phyloP scores from a whole-genome alignment of 2,888 invertebrate species.

The Hypomecis atomaria region DNA sequence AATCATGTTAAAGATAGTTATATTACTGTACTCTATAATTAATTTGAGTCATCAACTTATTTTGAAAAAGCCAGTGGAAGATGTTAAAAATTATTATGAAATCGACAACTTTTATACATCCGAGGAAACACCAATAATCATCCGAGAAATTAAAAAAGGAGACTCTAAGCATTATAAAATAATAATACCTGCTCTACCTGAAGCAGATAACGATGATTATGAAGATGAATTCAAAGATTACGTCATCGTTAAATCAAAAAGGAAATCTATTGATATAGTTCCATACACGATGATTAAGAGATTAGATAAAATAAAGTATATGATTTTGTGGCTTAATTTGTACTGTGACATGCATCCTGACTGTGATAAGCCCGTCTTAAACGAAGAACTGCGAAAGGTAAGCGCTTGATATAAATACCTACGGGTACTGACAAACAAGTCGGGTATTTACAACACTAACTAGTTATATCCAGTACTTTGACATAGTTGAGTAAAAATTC shows the following conservation, averaged over 20 bases:
- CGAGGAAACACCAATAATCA: constrained; percentile 42
- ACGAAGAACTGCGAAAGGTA: constrained; percentile 55
- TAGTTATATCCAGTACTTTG: constrained; percentile 10
- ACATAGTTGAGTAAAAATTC: background rate
- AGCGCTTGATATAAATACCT: constrained; percentile 21
- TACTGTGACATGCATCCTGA: constrained; percentile 60
- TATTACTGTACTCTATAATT: constrained; percentile 33
- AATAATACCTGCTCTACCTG: constrained; percentile 41
- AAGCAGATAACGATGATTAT: constrained; percentile 40
- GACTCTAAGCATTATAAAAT: constrained; percentile 43
- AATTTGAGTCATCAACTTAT: constrained; percentile 39
- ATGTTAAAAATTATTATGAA: constrained; percentile 44
- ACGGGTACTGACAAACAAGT: background rate
- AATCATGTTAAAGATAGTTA: constrained; percentile 35
- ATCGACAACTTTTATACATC: constrained; percentile 42
- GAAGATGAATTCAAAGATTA: constrained; percentile 45
- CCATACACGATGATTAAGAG: constrained; percentile 45
- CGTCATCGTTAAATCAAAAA: constrained; percentile 51
- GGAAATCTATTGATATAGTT: constrained; percentile 47
- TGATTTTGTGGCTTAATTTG: constrained; percentile 56
- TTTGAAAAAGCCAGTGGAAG: constrained; percentile 33
- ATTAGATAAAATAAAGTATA: constrained; percentile 53
- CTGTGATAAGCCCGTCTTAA: constrained; percentile 54
- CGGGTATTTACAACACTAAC: background rate
- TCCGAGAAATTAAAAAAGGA: constrained; percentile 41